Evolutionary conservation across 2,113 vertebrate genomes (phyloP).

Genomic region (Stigmatopora argus): DNA sequence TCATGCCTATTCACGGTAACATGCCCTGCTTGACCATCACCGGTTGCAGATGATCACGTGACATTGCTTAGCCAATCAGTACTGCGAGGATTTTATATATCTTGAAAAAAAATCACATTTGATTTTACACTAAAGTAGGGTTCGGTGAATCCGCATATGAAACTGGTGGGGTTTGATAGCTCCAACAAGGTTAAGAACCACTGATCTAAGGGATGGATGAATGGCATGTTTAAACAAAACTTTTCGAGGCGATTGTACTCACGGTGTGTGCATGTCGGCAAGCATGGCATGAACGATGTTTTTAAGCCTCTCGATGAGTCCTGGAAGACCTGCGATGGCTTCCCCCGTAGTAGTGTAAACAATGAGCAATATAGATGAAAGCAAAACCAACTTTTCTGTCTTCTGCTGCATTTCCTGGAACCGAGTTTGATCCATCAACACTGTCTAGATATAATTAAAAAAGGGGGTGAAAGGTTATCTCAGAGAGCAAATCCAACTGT

Average conservation of each 20-base stretch:
- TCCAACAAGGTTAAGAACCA: too few relatives aligned
- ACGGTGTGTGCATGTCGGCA: conserved; percentile 78
- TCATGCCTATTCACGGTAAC: too few relatives aligned
- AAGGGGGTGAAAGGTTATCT: too few relatives aligned
- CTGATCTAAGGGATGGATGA: not conserved
- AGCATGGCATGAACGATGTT: conserved; percentile 76
- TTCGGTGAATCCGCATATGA: too few relatives aligned
- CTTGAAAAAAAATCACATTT: too few relatives aligned
- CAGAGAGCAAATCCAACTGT: not conserved
- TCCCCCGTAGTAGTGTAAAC: conserved; percentile 79
- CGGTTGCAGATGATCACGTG: too few relatives aligned
- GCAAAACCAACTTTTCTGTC: conserved; percentile 71
- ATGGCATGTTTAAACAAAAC: not conserved
- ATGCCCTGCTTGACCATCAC: too few relatives aligned
- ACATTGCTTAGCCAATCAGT: too few relatives aligned
- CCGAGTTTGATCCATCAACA: conserved; percentile 88
- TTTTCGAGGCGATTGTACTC: conserved; percentile 55
- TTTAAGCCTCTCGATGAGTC: conserved; percentile 81
- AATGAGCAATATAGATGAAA: conserved; percentile 82
- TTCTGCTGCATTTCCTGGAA: conserved; percentile 88
- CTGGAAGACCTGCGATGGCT: conserved; percentile 72
- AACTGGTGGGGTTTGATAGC: too few relatives aligned
- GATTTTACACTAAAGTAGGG: too few relatives aligned
- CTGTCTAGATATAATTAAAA: conserved; percentile 64
- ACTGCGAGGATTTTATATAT: too few relatives aligned